Evolutionary conservation across 2,797 vertebrate genomes (phyloP).

Genomic region (Selene dorsalis): DNA sequence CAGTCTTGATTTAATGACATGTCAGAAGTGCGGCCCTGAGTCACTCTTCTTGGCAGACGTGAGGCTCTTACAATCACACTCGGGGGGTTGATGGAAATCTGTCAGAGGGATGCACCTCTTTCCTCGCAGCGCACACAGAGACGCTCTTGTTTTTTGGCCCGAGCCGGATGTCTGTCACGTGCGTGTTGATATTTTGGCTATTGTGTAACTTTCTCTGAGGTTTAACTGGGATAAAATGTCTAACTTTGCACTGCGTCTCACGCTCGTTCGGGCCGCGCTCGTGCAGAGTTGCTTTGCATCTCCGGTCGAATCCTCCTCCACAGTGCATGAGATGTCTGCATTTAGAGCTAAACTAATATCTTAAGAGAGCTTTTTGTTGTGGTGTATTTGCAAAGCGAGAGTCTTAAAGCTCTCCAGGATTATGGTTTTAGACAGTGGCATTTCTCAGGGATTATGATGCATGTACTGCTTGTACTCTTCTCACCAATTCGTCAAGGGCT

Average conservation of each 20-base stretch:
- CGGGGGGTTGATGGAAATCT: constrained; percentile 71
- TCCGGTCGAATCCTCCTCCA: constrained; percentile 28
- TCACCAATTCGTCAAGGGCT: constrained; percentile 53
- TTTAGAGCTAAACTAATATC: constrained; percentile 38
- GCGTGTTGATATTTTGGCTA: constrained; percentile 14
- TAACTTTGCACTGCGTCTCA: neutral
- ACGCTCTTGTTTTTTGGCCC: constrained; percentile 40
- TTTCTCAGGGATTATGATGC: constrained; percentile 70
- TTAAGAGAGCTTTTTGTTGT: constrained; percentile 26
- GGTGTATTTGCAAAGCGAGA: constrained; percentile 53
- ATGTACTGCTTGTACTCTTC: constrained; percentile 46
- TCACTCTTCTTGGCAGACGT: constrained; percentile 67
- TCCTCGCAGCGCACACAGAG: constrained; percentile 49
- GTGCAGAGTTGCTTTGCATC: neutral
- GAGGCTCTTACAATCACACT: constrained; percentile 64
- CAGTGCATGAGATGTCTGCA: constrained; percentile 2
- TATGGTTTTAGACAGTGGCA: constrained; percentile 62
- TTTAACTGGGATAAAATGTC: constrained; percentile 3
- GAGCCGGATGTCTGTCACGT: constrained; percentile 43
- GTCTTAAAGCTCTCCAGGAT: constrained; percentile 65
- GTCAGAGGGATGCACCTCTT: constrained; percentile 65
- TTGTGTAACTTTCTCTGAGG: constrained; percentile 8
- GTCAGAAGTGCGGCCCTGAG: constrained; percentile 63
- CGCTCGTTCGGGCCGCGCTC: neutral
- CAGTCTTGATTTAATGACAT: constrained; percentile 70